Conservation (phyloP, 2,888 invertebrate species). For the Acleris emargana region DNA sequence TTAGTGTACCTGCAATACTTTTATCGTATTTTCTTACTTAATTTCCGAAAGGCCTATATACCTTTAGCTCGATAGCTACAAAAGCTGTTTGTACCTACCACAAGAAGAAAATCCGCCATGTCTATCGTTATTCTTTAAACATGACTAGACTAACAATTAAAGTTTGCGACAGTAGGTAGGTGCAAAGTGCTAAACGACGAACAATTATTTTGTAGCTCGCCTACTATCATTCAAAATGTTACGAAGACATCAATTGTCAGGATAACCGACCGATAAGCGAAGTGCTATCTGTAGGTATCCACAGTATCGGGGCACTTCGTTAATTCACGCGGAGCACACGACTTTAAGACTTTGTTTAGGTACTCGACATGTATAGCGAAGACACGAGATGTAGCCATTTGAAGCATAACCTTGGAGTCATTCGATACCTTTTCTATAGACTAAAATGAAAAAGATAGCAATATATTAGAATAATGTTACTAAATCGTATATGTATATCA, state of each 20-base stretch:
- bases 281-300: conserved; percentile 31
- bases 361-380: conserved; percentile 48
- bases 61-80: too few species aligned
- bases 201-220: too few species aligned
- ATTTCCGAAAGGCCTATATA: conserved; percentile 30
- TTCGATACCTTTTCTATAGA: conserved; percentile 76
- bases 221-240: background rate
- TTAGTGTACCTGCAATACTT: conserved; percentile 13
- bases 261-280: conserved; percentile 16
- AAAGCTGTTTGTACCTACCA: too few species aligned
- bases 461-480: conserved; percentile 82
- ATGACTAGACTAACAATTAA: too few species aligned
- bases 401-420: conserved; percentile 63
- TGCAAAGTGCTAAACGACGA: too few species aligned
- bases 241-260: conserved; percentile 7
- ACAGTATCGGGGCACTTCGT: conserved; percentile 41
- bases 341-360: conserved; percentile 37
- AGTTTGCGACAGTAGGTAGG: too few species aligned
- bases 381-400: conserved; percentile 53
- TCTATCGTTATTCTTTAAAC: too few species aligned
- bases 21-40: conserved; percentile 21
- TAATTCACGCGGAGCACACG: conserved; percentile 37
- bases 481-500: conserved; percentile 75
- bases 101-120: too few species aligned
- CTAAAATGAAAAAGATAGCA: conserved; percentile 83